These are phyloP conservation scores for Ochlodes sylvanus DNA, from an alignment of 2,888 invertebrate species.

Conservation along the genomic window DNA sequence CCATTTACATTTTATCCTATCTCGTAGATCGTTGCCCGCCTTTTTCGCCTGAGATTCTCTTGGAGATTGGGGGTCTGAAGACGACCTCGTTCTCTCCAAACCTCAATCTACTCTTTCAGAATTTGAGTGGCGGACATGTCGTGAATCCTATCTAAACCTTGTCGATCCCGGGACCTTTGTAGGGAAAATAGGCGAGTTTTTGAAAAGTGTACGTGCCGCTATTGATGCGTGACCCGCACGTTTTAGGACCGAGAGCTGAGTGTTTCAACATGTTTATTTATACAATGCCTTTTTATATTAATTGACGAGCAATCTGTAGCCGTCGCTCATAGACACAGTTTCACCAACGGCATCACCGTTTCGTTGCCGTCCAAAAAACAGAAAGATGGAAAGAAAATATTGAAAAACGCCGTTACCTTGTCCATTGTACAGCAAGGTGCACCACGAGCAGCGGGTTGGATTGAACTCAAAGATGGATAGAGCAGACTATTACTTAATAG, in stretches of 20 bases:
- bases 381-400: no score
- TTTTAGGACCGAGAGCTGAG: constrained; percentile 7
- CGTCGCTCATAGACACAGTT: no score
- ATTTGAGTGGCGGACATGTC: constrained; percentile 31
- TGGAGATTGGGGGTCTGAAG: constrained; percentile 9
- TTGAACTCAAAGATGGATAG: no score
- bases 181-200: constrained; percentile 33
- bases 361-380: no score
- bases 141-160: constrained; percentile 36
- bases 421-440: no score
- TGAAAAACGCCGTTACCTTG: no score
- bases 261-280: constrained; percentile 1
- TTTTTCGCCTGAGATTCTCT: constrained; percentile 13
- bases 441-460: no score
- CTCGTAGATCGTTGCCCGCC: constrained; percentile 3
- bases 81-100: constrained; percentile 23
- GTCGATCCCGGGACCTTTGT: constrained; percentile 28
- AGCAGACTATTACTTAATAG: no score
- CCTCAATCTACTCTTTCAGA: constrained; percentile 32
- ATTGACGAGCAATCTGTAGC: no score
- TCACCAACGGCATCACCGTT: no score
- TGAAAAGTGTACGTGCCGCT: constrained; percentile 35
- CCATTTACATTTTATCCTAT: constrained; percentile 19
- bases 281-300: no score
- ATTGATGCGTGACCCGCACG: constrained; percentile 27